A percentile compares a stretch with the other conserved stretches of the same genome.
These are phyloP conservation scores for Scaptomyza cyrtandrae DNA, from an alignment of 2,888 invertebrate genomes.

Conservation along the genomic window DNA sequence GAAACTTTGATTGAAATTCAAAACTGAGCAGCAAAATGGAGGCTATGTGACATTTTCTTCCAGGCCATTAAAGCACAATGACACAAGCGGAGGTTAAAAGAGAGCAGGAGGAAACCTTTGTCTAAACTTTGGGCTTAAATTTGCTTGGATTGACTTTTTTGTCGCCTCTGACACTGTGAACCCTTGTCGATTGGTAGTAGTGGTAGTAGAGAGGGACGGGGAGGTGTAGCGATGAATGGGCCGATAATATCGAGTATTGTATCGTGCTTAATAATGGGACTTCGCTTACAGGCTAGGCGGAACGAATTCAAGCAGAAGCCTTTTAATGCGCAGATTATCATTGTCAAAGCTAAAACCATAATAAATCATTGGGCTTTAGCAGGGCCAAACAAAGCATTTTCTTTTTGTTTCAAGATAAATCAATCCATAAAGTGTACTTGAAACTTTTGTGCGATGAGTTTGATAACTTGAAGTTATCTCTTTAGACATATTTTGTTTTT, in stretches of 20 bases:
- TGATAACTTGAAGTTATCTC: background rate
- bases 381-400: slow-evolving; percentile 1
- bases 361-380: slow-evolving; percentile 62
- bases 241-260: slow-evolving; percentile 56
- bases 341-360: slow-evolving; percentile 59
- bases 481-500: background rate
- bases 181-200: slow-evolving; percentile 55
- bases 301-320: slow-evolving; percentile 35
- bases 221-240: slow-evolving; percentile 25
- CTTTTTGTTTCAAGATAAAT: background rate
- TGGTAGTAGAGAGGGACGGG: too few species aligned
- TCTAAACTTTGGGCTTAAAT: slow-evolving; percentile 44
- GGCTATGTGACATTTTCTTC: slow-evolving; percentile 49
- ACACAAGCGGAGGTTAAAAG: slow-evolving; percentile 35
- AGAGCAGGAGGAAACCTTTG: slow-evolving; percentile 37
- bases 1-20: slow-evolving; percentile 55
- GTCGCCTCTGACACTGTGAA: slow-evolving; percentile 54
- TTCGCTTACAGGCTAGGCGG: background rate
- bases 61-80: slow-evolving; percentile 58
- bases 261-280: slow-evolving; percentile 44
- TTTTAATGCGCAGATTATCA: slow-evolving; percentile 54
- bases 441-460: background rate
- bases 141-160: slow-evolving; percentile 50
- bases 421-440: slow-evolving; percentile 2
- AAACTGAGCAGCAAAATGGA: slow-evolving; percentile 35